A percentile compares a stretch with the other conserved stretches of the same genome.
These are phyloP conservation scores for Potorous gilbertii DNA, from an alignment of 2,797 vertebrate genomes.

Conservation along the genomic window DNA sequence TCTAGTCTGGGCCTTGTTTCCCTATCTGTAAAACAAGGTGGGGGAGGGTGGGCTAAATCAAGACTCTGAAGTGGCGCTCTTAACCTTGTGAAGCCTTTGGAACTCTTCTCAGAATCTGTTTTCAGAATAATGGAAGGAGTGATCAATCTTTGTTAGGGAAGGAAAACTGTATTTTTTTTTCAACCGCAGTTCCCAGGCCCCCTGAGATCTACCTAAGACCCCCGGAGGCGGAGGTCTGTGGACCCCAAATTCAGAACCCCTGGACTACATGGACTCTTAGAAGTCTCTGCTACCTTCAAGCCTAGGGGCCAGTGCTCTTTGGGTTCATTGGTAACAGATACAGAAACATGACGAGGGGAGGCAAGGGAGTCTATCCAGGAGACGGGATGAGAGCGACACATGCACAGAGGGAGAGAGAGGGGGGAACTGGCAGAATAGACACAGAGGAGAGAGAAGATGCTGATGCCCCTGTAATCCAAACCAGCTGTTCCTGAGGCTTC, in stretches of 20 bases:
- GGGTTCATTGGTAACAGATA: slow-evolving; percentile 36
- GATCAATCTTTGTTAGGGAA: not conserved
- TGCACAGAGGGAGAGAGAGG: no score
- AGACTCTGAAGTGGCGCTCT: not conserved
- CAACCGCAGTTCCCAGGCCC: not conserved
- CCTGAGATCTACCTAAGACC: not conserved
- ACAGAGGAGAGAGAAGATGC: not conserved
- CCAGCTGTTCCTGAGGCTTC: slow-evolving; percentile 47
- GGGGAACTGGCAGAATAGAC: not conserved
- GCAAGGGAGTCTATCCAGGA: slow-evolving; percentile 18
- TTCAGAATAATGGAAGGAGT: not conserved
- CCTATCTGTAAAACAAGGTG: no score
- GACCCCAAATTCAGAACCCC: not conserved
- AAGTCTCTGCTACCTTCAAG: not conserved
- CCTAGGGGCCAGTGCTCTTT: not conserved
- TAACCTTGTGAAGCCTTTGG: not conserved
- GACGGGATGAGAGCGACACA: not conserved
- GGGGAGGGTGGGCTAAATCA: no score
- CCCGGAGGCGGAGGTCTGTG: not conserved
- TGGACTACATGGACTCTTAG: not conserved
- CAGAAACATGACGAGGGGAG: slow-evolving; percentile 66
- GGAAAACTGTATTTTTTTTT: not conserved
- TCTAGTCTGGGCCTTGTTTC: not conserved
- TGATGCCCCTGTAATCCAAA: not conserved
- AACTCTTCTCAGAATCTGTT: not conserved